Base-by-base conservation (phyloP, 2,797 vertebrate genomes). In the Manis javanica region DNA sequence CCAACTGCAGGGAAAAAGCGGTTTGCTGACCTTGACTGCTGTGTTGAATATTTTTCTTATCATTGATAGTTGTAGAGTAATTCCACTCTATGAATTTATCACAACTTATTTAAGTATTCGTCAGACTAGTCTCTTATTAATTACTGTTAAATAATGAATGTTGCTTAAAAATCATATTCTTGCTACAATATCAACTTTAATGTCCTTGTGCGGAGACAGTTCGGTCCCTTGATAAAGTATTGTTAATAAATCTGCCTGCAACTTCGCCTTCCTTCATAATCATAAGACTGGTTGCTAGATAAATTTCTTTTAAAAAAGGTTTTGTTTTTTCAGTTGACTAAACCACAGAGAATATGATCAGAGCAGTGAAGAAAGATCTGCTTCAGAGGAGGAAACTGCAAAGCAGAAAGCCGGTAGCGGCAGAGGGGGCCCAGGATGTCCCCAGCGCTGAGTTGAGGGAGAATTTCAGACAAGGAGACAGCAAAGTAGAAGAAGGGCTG, bases 81-180 rank as follows among this genome's bases (percentile, higher is more conserved):
- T 93, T 72, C 31, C 42, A 49, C 61, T 37, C 1, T 46, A 37
- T n/a, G 63, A 92, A 31, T 39, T 75, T 87, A 75, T 87, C 31
- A 82, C 55, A 95, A 66, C 5, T 82, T 59, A 79, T 64, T 94
- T 89, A 94, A 90, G 23, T 66, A 49, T 75, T 77, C 88, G 39
- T 95, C 66, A 26, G 15, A 23, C n/a, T 64, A 71, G 34, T 88
- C 95, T 93, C 74, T 83, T 93, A 37, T 68, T 92, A 90, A 90
- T 90, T 92, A 69, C 7, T 72, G 26, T 90, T 77, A 74, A 77
- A 69, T 78, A 88, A 95, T 96, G 49, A 88, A 94, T 71, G 34
- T 82, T 74, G 55, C 61, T 94, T 83, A 53, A 93, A 96, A 86
- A 31, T 69, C 31, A 87, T 90, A 90, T 89, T 88, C 66, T 86